Evolutionary conservation across 2,888 invertebrate species (phyloP), one percentile per base, ranked within the genome.

Genomic region (Cylindroiulus punctatus): DNA sequence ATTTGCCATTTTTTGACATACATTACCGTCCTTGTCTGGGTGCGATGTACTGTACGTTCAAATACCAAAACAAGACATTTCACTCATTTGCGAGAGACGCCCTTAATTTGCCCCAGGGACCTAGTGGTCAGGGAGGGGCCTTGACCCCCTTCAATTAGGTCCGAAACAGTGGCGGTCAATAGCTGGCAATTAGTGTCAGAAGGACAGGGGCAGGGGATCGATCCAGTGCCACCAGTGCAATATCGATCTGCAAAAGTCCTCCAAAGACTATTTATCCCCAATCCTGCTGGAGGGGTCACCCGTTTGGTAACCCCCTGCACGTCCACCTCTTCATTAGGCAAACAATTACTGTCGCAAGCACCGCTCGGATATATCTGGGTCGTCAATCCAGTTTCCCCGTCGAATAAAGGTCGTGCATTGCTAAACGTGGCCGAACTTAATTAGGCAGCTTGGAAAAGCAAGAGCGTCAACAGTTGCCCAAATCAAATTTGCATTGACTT

Each of bases 281-380:
- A n/a, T n/a, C n/a, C 5, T 52, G 3, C 57, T 26, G 57, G 26
- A 26, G 57, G 22, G 57, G 57, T 65, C 57, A 22, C 8, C 7
- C 22, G 44, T 26, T 65, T 65, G 57, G 57, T 65, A 22, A 65
- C 57, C 22, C 57, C 19, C 57, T 10, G 7, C 22, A 22, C 57
- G 22, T 65, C 5, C 22, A 22, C 57, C 57, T 65, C n/a, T 65
- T 65, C 57, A 65, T 65, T 65, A 65, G 19, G 57, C 57, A 65
- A 65, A 65, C 57, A 65, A 65, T 65, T 65, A 65, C 57, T 65
- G 57, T 65, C 57, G 57, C 57, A 65, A 5, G 57, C 57, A 22
- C 57, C 10, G 22, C 57, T 22, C 57, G 12, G 22, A 22, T 65
- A 7, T 22, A 65, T 65, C 26, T n/a, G 19, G 57, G 57, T 65